Percentiles rank a stretch among this genome's conserved stretches.
phyloP scores from a whole-genome alignment of 1,140 invertebrate species.

The Calephelis nemesis region DNA sequence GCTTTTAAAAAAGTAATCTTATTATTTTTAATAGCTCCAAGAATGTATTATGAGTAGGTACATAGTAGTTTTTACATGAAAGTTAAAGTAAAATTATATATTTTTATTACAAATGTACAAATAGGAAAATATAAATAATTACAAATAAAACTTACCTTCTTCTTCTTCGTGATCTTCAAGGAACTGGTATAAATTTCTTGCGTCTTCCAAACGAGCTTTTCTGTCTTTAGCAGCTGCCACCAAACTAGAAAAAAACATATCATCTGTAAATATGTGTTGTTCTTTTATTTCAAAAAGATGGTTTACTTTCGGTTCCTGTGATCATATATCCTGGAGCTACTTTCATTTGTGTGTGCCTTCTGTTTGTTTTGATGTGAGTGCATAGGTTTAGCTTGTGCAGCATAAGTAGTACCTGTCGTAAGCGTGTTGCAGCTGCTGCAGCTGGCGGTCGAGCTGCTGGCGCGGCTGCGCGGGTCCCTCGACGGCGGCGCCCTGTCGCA shows the following conservation, averaged over 20 bases:
- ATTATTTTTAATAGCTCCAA: too few relatives aligned
- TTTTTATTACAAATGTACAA: too few relatives aligned
- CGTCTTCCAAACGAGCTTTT: constrained; percentile 91
- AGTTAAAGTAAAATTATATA: too few relatives aligned
- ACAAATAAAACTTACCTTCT: constrained; percentile 80
- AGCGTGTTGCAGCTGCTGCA: constrained; percentile 86
- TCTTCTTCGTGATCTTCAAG: constrained; percentile 96
- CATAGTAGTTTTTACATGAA: too few relatives aligned
- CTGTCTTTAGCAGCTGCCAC: constrained; percentile 88
- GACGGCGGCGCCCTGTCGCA: constrained; percentile 83
- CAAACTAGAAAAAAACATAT: constrained; percentile 67
- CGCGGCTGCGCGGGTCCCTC: constrained; percentile 80
- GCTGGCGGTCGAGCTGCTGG: constrained; percentile 83
- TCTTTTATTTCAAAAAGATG: too few relatives aligned
- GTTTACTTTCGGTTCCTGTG: too few relatives aligned
- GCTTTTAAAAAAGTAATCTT: too few relatives aligned
- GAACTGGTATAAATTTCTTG: constrained; percentile 96
- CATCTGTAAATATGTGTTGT: neutral
- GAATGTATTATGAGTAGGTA: too few relatives aligned
- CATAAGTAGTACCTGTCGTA: constrained; percentile 80
- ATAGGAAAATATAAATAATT: neutral
- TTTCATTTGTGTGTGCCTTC: too few relatives aligned
- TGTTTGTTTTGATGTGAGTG: neutral
- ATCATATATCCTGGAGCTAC: too few relatives aligned
- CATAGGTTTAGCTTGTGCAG: too few relatives aligned